A percentile compares a stretch with the other conserved stretches of the same genome.
Conservation (phyloP, 1,140 invertebrate species). For the Mizuhopecten yessoensis region DNA sequence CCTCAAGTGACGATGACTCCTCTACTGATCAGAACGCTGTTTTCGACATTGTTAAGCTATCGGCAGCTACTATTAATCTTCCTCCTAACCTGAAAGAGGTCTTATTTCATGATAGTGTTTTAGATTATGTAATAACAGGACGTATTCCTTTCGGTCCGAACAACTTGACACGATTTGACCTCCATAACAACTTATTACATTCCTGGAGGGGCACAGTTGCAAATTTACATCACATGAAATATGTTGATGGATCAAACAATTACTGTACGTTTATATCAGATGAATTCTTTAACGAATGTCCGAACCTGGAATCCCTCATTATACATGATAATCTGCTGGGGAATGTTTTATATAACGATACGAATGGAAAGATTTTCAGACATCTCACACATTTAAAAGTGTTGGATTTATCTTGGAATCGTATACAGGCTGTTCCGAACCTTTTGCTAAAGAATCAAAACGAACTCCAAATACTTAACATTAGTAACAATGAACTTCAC, state of each 20-base stretch:
- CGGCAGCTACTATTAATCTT: neutral
- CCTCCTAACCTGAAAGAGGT: neutral
- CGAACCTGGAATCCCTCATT: constrained; percentile 21
- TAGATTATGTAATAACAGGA: neutral
- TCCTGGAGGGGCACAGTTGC: constrained; percentile 56
- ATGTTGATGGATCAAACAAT: constrained; percentile 52
- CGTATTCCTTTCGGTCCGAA: neutral
- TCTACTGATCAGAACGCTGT: neutral
- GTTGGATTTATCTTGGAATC: constrained; percentile 64
- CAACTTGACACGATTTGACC: neutral
- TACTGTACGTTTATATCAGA: constrained; percentile 44
- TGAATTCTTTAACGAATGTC: constrained; percentile 57
- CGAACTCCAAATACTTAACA: constrained; percentile 48
- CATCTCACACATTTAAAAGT: constrained; percentile 42
- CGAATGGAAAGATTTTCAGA: constrained; percentile 16
- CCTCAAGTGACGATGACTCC: neutral
- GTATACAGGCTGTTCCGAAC: constrained; percentile 44
- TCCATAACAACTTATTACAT: constrained; percentile 48
- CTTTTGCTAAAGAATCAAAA: constrained; percentile 48
- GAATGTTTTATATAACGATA: neutral
- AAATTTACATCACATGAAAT: constrained; percentile 37
- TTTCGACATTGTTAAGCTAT: neutral
- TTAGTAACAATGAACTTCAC: constrained; percentile 57
- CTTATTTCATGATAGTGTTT: neutral
- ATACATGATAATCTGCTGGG: constrained; percentile 53